Percentiles rank a stretch among this genome's conserved stretches.
Conservation (phyloP, 64 coral and sea anemone genomes). For the Stichodactyla helianthus region DNA sequence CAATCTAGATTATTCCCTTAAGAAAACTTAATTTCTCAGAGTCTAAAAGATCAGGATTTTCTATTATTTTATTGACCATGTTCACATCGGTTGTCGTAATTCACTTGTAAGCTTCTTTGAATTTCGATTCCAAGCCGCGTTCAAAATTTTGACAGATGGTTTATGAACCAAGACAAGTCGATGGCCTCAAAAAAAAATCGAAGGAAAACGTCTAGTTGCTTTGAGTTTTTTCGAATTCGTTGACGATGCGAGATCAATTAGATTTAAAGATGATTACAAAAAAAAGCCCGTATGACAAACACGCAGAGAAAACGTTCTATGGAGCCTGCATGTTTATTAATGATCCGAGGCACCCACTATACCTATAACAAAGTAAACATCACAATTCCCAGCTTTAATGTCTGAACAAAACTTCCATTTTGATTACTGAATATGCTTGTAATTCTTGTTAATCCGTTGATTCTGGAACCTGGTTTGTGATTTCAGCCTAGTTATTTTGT, state of each 20-base stretch:
- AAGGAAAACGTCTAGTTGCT: not conserved
- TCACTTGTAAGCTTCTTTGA: not conserved
- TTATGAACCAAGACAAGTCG: not conserved
- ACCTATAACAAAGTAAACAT: not conserved
- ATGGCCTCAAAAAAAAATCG: not conserved
- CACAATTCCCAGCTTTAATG: not conserved
- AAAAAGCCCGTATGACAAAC: not conserved
- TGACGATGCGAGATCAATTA: not conserved
- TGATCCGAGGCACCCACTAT: not conserved
- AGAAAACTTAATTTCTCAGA: not conserved
- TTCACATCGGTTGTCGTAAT: not conserved
- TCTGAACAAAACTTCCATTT: not conserved
- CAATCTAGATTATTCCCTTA: not conserved
- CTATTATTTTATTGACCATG: not conserved
- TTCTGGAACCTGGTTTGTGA: not conserved
- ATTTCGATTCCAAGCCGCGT: not conserved
- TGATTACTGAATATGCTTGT: not conserved
- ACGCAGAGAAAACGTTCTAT: not conserved
- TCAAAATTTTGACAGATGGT: not conserved
- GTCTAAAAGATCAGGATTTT: not conserved
- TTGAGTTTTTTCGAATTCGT: not conserved
- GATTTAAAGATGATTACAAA: not conserved
- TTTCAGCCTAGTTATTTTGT: not conserved
- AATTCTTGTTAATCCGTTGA: not conserved
- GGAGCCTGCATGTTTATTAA: not conserved